Conservation (phyloP, 2,797 vertebrate genomes). For the Melanotaenia boesemani region DNA sequence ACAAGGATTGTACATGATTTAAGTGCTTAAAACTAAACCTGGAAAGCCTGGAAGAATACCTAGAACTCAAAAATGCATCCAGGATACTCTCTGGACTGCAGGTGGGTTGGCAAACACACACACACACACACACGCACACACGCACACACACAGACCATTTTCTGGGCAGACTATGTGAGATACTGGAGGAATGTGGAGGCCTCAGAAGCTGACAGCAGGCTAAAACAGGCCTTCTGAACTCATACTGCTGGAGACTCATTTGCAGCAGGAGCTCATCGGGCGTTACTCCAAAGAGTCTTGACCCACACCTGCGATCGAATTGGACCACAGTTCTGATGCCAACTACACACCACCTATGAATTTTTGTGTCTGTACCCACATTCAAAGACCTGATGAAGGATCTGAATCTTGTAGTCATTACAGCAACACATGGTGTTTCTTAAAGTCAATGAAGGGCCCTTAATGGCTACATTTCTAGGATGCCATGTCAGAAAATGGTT, state of each 20-base stretch:
- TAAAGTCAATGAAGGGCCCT: no score
- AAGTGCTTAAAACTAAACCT: constrained; percentile 40
- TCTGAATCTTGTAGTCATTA: not conserved
- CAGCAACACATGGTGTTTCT: not conserved
- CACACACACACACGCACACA: constrained; percentile 1
- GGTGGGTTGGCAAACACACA: constrained; percentile 25
- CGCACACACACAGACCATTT: constrained; percentile 25
- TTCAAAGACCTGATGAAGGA: not conserved
- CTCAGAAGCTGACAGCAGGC: constrained; percentile 36
- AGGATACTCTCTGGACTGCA: constrained; percentile 50
- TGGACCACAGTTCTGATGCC: not conserved
- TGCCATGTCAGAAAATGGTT: not conserved
- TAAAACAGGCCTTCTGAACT: constrained; percentile 23
- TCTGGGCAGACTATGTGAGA: constrained; percentile 45
- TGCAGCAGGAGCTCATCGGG: no score
- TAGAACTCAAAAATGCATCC: constrained; percentile 39
- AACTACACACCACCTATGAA: not conserved
- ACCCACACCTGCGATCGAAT: not conserved
- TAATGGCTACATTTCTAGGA: no score
- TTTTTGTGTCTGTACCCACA: not conserved
- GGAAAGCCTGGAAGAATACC: constrained; percentile 13
- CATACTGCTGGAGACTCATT: constrained; percentile 1
- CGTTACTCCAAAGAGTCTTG: not conserved
- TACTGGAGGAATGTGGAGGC: constrained; percentile 63
- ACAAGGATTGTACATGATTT: constrained; percentile 27